phyloP scores from a whole-genome alignment of 2,888 invertebrate species.

The Lacanobia wlatinum region DNA sequence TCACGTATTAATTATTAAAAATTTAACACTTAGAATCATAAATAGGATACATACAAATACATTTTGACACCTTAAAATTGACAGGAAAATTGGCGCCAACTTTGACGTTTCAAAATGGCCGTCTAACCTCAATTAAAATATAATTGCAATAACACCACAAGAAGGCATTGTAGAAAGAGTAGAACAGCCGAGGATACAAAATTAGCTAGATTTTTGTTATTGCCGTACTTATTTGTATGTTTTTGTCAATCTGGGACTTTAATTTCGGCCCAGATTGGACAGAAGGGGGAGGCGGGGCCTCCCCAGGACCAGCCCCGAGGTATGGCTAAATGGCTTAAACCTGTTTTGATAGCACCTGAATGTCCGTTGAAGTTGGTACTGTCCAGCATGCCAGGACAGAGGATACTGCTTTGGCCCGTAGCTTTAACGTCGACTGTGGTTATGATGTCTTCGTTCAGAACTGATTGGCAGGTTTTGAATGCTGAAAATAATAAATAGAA shows the following conservation, averaged over 20 bases:
- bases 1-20: constrained; percentile 41
- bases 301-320: constrained; percentile 97
- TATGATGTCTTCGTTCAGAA: constrained; percentile 78
- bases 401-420: constrained; percentile 78
- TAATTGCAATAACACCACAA: constrained; percentile 70
- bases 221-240: constrained; percentile 52
- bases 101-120: constrained; percentile 71
- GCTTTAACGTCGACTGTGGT: constrained; percentile 80
- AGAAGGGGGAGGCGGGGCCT: constrained; percentile 93
- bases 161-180: constrained; percentile 73
- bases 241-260: constrained; percentile 86
- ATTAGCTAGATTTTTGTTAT: constrained; percentile 66
- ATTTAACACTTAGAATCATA: constrained; percentile 48
- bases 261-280: constrained; percentile 94
- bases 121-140: constrained; percentile 68
- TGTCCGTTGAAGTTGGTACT: constrained; percentile 87
- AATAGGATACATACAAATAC: constrained; percentile 54
- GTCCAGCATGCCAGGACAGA: constrained; percentile 77
- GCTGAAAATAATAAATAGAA: constrained; percentile 73
- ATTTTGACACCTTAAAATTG: constrained; percentile 67
- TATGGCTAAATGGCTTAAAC: constrained; percentile 94
- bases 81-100: constrained; percentile 70
- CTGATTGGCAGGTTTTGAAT: constrained; percentile 78
- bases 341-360: constrained; percentile 92
- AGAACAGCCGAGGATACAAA: constrained; percentile 68